A percentile compares a stretch with the other conserved stretches of the same genome.
Evolutionary conservation across 2,888 invertebrate genomes (phyloP).

Genomic region (Tortricodes alternella): DNA sequence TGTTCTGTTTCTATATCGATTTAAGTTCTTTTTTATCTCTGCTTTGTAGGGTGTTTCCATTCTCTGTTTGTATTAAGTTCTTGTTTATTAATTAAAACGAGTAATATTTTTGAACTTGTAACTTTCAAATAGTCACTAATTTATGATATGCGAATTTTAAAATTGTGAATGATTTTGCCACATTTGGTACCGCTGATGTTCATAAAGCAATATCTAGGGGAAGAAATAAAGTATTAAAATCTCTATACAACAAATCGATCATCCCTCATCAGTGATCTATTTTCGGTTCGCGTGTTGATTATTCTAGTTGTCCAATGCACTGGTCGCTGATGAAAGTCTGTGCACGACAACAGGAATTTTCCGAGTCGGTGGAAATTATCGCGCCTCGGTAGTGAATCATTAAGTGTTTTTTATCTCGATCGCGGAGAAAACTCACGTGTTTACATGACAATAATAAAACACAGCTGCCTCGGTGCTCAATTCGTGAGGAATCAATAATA

Average conservation of each 20-base stretch:
- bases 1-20: neutral
- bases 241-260: neutral
- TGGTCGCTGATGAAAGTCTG: constrained; percentile 72
- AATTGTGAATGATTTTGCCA: no score
- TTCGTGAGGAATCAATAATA: neutral
- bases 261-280: neutral
- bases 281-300: constrained; percentile 53
- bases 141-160: no score
- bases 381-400: constrained; percentile 71
- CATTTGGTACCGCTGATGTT: no score
- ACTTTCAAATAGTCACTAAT: no score
- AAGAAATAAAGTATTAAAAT: neutral
- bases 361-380: constrained; percentile 77
- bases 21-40: neutral
- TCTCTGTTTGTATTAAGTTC: no score
- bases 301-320: constrained; percentile 44
- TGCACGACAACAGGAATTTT: constrained; percentile 77
- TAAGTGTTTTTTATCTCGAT: constrained; percentile 65
- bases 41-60: neutral
- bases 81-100: neutral
- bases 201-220: no score
- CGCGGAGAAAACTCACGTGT: constrained; percentile 59
- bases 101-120: no score
- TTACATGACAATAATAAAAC: constrained; percentile 34
- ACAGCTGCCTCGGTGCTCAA: neutral